phyloP scores from a whole-genome alignment of 2,113 vertebrate genomes.

The Colistium nudipinnis region DNA sequence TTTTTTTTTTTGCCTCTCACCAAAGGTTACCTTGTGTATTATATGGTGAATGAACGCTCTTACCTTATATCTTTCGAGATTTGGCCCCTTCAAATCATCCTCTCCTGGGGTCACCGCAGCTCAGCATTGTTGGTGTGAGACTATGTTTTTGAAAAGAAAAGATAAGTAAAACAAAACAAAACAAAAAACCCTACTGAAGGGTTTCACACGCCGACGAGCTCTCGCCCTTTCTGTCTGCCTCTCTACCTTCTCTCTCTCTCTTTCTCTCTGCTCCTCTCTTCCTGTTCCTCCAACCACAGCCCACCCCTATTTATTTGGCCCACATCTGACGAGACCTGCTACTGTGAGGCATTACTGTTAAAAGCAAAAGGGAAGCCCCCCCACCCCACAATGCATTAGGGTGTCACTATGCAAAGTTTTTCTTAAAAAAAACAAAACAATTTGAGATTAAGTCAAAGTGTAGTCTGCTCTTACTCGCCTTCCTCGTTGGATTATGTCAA shows the following conservation, averaged over 20 bases:
- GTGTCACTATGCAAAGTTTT: background rate
- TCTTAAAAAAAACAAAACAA: background rate
- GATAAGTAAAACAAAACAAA: too few relatives aligned
- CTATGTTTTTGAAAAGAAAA: constrained; percentile 24
- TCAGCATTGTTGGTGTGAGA: constrained; percentile 54
- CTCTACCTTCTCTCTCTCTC: constrained; percentile 45
- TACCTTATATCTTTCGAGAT: constrained; percentile 51
- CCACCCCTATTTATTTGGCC: constrained; percentile 74
- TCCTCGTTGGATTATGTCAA: constrained; percentile 47
- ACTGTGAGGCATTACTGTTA: constrained; percentile 14
- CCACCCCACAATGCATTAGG: background rate
- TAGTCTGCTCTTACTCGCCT: constrained; percentile 37
- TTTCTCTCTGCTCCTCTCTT: constrained; percentile 63
- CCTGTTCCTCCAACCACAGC: constrained; percentile 79
- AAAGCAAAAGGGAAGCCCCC: constrained; percentile 7
- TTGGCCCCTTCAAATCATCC: constrained; percentile 57
- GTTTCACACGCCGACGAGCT: constrained; percentile 52
- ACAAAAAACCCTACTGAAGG: constrained; percentile 9
- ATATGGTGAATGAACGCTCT: background rate
- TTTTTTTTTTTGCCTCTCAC: background rate
- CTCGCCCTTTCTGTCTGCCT: constrained; percentile 59
- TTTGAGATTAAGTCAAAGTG: background rate
- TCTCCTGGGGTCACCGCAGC: constrained; percentile 46
- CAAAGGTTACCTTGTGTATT: background rate
- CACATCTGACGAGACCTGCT: constrained; percentile 44